Evolutionary conservation across 2,797 vertebrate genomes (phyloP).

Genomic region (Tauraco hartlaubi): DNA sequence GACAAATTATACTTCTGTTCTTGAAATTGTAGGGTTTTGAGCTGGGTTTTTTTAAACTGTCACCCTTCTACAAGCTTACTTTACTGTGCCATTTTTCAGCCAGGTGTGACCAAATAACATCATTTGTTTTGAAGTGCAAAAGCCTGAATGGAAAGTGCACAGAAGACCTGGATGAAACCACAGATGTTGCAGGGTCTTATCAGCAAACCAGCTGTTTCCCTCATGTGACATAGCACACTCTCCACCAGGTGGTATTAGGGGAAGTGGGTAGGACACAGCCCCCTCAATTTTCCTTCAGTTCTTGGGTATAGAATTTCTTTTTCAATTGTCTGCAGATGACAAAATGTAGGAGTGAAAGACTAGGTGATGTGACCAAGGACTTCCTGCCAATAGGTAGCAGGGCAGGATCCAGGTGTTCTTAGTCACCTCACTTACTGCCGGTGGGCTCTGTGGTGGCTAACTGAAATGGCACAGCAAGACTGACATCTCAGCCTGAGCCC

Average conservation of each 20-base stretch:
- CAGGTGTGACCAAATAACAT: not conserved
- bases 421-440: not conserved
- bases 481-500: not conserved
- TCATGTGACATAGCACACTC: not conserved
- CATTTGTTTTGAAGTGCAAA: not conserved
- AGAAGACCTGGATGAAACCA: not conserved
- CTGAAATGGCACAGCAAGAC: not conserved
- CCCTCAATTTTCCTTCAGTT: not conserved
- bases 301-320: not conserved
- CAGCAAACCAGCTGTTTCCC: not conserved
- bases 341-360: not conserved
- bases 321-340: not conserved
- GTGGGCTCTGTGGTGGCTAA: not conserved
- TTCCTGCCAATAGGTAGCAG: not conserved
- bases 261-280: not conserved
- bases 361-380: not conserved
- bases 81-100: not conserved
- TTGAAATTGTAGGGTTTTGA: not conserved
- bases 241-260: not conserved
- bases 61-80: not conserved
- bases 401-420: not conserved
- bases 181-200: not conserved
- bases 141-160: not conserved
- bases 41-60: not conserved
- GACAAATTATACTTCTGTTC: not conserved